A percentile compares a stretch with the other conserved stretches of the same genome.
Evolutionary conservation across 2,113 vertebrate species (phyloP).

Genomic region (Cyprinodon tularosa): DNA sequence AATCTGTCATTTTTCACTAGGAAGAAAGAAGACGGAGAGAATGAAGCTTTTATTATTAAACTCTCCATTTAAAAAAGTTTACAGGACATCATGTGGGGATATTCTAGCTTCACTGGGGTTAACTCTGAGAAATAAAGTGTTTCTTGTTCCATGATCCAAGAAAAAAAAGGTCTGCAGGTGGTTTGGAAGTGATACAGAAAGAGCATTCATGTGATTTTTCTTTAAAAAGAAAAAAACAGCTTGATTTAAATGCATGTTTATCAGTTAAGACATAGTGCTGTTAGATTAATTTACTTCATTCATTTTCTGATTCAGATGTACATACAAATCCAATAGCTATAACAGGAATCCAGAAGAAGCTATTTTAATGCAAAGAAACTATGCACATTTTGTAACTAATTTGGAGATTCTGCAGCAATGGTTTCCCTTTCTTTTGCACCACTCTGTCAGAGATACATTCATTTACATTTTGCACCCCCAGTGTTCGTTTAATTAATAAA

Average conservation of each 20-base stretch:
- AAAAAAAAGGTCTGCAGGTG: conserved; percentile 67
- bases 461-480: neutral
- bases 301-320: neutral
- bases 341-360: neutral
- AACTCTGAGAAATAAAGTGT: conserved; percentile 44
- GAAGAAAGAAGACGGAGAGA: conserved; percentile 5
- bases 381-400: neutral
- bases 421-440: neutral
- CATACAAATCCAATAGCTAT: neutral
- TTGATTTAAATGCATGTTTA: neutral
- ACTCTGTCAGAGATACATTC: neutral
- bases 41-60: neutral
- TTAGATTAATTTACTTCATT: neutral
- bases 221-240: neutral
- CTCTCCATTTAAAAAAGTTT: neutral
- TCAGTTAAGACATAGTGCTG: neutral
- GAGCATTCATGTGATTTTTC: conserved; percentile 63
- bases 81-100: neutral
- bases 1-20: conserved; percentile 25
- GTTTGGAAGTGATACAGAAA: conserved; percentile 60
- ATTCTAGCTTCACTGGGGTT: conserved; percentile 5
- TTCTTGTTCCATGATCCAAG: conserved; percentile 50
- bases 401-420: neutral
- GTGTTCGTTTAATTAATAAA: neutral
- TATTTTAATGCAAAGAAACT: neutral